Percentiles rank a stretch among this genome's conserved stretches.
phyloP scores from a whole-genome alignment of 2,113 vertebrate genomes.

The Bos indicus region DNA sequence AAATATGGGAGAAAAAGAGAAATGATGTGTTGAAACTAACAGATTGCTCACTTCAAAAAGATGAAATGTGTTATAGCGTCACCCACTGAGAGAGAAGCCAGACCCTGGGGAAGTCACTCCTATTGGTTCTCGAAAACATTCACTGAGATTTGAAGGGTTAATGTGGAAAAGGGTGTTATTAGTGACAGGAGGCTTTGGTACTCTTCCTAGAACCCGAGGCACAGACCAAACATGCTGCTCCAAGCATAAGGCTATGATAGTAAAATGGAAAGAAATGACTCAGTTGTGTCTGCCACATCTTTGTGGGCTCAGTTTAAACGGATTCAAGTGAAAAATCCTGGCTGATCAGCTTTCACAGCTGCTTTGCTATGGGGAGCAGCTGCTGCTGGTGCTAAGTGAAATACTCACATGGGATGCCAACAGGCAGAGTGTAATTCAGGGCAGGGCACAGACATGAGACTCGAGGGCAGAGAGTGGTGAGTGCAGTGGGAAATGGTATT shows the following conservation, averaged over 20 bases:
- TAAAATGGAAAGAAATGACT: slow-evolving; percentile 1
- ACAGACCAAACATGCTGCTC: slow-evolving; percentile 29
- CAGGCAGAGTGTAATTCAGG: background rate
- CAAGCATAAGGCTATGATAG: background rate
- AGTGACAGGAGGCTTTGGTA: background rate
- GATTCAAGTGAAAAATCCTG: slow-evolving; percentile 46
- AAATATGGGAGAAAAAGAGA: background rate
- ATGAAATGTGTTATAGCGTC: background rate
- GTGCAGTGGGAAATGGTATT: background rate
- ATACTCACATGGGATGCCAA: background rate
- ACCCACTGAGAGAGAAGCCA: background rate
- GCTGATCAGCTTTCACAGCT: slow-evolving; percentile 46
- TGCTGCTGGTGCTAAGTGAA: slow-evolving; percentile 16
- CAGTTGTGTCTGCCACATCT: slow-evolving; percentile 50
- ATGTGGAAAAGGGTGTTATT: background rate
- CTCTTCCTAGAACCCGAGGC: slow-evolving; percentile 1
- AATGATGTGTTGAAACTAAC: background rate
- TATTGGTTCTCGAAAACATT: background rate
- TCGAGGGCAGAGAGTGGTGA: background rate
- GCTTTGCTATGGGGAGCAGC: slow-evolving; percentile 42
- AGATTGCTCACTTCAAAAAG: slow-evolving; percentile 1
- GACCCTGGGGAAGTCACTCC: background rate
- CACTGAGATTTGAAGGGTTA: background rate
- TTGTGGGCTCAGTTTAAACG: slow-evolving; percentile 20
- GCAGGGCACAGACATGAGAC: background rate